Base-by-base conservation (phyloP, 2,797 vertebrate species). In the Scarus forsteni region DNA sequence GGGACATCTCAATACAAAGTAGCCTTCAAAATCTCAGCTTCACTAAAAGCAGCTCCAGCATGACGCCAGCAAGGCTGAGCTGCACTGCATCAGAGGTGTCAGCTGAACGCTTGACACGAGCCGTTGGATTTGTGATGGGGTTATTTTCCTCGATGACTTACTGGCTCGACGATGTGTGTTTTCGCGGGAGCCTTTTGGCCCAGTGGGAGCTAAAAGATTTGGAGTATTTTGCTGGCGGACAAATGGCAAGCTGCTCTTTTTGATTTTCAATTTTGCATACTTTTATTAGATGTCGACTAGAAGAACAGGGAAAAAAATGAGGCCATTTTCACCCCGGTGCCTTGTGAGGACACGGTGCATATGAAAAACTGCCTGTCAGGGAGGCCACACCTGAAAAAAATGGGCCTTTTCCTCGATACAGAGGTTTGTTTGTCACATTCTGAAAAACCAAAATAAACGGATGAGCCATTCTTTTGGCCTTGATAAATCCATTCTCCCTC, bases 1-100 rank as follows among this genome's bases (percentile, higher is more conserved):
- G 68, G 78, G 83, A 89, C 61, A 76, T 89, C 79, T 89, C 77
- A 79, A 85, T 87, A 85, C 71, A 81, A 89, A 83, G 75, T 62
- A 81, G 81, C 70, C 75, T 80, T 87, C 67, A 79, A 79, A 84
- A 70, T 75, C 69, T 65, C 54, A 44, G 70, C 78, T 57, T 44
- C 62, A 56, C 68, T 79, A 73, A 86, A 85, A 85, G 77, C 66
- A 84, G 53, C 79, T 79, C 60, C 79, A 74, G 34, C 66, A 64
- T 77, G 74, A 79, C 44, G 34, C 55, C 70, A 50, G 51, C 70
- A n/a, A 68, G 69, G 76, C 71, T 60, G 64, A 75, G 80, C 68
- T 46, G 68, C 27, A 62, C 72, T 60, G 77, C 83, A 70, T 83
- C 61, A 84, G 79, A 80, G 70, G 74, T 90, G 80, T 88, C 82